phyloP scores from a whole-genome alignment of 2,797 vertebrate species.

The Parauchenoglanis punctatus region DNA sequence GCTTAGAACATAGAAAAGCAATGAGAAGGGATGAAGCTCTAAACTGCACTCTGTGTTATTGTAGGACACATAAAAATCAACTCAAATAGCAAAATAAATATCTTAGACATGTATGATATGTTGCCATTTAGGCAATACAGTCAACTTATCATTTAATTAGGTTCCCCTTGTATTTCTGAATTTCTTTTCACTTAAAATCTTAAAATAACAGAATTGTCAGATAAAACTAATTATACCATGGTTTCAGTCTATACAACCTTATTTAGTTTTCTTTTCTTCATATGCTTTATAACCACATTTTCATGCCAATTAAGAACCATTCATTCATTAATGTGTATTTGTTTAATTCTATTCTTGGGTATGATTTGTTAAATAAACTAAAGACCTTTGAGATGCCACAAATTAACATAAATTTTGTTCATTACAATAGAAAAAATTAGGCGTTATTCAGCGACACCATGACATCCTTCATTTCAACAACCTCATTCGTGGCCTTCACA shows the following conservation, averaged over 20 bases:
- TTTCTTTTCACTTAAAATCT: neutral
- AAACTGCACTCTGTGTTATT: neutral
- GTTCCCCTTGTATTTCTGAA: neutral
- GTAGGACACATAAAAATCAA: no score
- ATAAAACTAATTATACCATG: neutral
- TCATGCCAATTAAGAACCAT: neutral
- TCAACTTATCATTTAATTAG: neutral
- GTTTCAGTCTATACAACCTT: neutral
- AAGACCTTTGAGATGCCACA: neutral
- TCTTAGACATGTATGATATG: neutral
- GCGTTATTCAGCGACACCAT: no score
- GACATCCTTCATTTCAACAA: neutral
- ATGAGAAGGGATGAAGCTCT: slow-evolving; percentile 53
- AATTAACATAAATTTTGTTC: neutral
- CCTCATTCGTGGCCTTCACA: neutral
- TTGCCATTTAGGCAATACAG: neutral
- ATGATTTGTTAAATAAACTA: neutral
- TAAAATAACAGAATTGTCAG: neutral
- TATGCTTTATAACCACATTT: neutral
- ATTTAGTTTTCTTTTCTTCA: neutral
- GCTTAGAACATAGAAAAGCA: slow-evolving; percentile 44
- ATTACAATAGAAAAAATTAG: neutral
- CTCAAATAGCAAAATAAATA: neutral
- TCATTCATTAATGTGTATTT: neutral
- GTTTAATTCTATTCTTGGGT: neutral